phyloP scores from a whole-genome alignment of 2,797 vertebrate species.

The Tenualosa ilisha region DNA sequence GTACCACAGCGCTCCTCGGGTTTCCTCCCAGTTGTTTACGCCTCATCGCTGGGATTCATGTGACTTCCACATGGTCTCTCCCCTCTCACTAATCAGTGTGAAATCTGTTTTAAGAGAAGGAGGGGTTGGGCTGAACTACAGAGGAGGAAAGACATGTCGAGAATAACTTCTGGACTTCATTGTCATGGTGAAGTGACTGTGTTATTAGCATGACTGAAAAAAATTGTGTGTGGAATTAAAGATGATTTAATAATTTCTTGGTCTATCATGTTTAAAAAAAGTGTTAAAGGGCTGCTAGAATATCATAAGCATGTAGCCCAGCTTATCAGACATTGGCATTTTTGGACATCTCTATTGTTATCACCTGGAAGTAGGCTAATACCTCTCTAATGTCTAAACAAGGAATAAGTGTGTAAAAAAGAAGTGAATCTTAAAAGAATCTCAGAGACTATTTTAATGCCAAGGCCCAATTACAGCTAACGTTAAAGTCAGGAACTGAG shows the following conservation, averaged over 20 bases:
- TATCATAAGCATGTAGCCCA: too few relatives aligned
- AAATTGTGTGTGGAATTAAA: background rate
- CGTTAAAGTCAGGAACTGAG: background rate
- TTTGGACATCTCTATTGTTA: too few relatives aligned
- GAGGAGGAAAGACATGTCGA: background rate
- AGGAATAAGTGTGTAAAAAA: too few relatives aligned
- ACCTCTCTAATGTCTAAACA: too few relatives aligned
- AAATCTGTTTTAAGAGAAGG: conserved; percentile 50
- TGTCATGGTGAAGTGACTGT: background rate
- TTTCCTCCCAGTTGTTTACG: conserved; percentile 60
- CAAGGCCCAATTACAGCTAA: background rate
- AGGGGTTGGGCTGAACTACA: conserved; percentile 5
- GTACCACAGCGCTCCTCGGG: conserved; percentile 49
- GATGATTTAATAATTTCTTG: background rate
- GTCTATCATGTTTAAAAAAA: background rate
- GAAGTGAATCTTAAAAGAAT: background rate
- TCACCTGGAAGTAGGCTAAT: too few relatives aligned
- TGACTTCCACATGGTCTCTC: conserved; percentile 77
- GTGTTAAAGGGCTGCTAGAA: background rate
- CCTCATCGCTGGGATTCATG: conserved; percentile 76
- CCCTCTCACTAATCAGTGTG: conserved; percentile 60
- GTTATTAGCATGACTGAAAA: background rate
- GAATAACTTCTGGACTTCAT: background rate
- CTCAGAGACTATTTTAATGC: background rate
- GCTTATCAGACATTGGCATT: background rate